A percentile compares a stretch with the other conserved stretches of the same genome.
These are phyloP conservation scores for Lophura nycthemera DNA, from an alignment of 2,113 vertebrate genomes.

Conservation along the genomic window DNA sequence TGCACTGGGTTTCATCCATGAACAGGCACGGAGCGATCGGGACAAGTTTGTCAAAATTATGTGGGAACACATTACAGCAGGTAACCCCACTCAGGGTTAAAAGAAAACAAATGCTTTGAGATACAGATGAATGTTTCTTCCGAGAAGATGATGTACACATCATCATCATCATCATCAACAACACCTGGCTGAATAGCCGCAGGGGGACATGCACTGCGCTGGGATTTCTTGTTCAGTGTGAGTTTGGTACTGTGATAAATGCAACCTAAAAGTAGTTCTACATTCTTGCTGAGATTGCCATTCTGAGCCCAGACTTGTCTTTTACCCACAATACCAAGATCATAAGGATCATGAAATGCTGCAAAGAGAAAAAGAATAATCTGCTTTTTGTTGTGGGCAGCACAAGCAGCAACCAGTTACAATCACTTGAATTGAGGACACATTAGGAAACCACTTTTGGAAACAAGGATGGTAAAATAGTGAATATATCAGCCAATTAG, in stretches of 20 bases:
- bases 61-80: slow-evolving; percentile 72
- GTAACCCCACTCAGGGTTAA: slow-evolving; percentile 43
- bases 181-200: not conserved
- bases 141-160: not conserved
- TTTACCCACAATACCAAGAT: not conserved
- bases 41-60: slow-evolving; percentile 76
- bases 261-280: not conserved
- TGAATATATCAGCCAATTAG: not conserved
- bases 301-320: not conserved
- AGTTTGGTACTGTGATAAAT: not conserved
- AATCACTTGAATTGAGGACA: not conserved
- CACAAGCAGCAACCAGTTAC: not conserved
- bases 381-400: not conserved
- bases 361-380: not conserved
- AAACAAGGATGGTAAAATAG: not conserved
- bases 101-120: not conserved
- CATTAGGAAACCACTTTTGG: not conserved
- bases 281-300: not conserved
- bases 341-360: not conserved
- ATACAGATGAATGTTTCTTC: not conserved
- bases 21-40: slow-evolving; percentile 78
- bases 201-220: not conserved
- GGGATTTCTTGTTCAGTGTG: not conserved
- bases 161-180: not conserved
- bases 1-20: slow-evolving; percentile 78